Evolutionary conservation across 2,113 vertebrate genomes (phyloP).

Genomic region (Gyps fulvus): DNA sequence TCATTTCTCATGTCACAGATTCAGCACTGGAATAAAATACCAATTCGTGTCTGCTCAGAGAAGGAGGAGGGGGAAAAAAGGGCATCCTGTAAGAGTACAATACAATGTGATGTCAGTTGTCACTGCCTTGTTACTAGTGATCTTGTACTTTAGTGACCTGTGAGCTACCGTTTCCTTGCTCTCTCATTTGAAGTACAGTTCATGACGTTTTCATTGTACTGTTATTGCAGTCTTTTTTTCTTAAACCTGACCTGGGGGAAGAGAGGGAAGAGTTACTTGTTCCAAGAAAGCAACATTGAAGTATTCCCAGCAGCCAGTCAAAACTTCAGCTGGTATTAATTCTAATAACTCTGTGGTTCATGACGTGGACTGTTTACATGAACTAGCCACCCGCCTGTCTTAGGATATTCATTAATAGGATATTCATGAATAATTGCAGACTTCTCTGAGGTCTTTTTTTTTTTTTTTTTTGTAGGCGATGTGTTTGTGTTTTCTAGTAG

Average conservation of each 20-base stretch:
- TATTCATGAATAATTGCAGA: not conserved
- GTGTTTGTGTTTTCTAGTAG: not conserved
- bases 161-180: not conserved
- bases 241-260: not conserved
- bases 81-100: not conserved
- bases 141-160: not conserved
- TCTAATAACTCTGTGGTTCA: not conserved
- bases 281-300: constrained; percentile 9
- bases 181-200: not conserved
- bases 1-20: not conserved
- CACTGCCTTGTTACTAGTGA: not conserved
- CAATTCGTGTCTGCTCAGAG: not conserved
- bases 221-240: not conserved
- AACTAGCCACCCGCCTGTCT: not conserved
- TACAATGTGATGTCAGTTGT: not conserved
- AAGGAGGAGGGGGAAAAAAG: not conserved
- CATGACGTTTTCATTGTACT: not conserved
- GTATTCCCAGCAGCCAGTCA: not conserved
- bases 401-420: not conserved
- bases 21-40: not conserved
- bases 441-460: not conserved
- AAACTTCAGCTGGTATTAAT: not conserved
- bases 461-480: not conserved
- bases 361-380: not conserved
- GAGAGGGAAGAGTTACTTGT: not conserved